Percentiles rank a stretch among this genome's conserved stretches.
Conservation (phyloP, 2,113 vertebrate genomes). For the Oryzias curvinotus region DNA sequence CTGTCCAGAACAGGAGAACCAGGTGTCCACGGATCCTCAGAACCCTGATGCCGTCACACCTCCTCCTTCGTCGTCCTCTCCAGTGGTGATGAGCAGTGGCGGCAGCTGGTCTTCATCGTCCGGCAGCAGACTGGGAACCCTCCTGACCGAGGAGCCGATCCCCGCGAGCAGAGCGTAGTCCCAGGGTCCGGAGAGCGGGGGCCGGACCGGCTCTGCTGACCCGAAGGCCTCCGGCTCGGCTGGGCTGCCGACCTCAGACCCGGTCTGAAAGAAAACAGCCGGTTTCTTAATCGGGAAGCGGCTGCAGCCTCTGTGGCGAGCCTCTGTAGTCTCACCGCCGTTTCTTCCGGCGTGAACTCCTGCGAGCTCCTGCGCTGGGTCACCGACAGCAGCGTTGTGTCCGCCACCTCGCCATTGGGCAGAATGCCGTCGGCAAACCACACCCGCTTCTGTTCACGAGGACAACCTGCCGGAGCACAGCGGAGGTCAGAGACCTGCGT, state of each 20-base stretch:
- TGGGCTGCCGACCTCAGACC: constrained; percentile 14
- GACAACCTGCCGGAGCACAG: constrained; percentile 70
- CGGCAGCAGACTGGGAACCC: constrained; percentile 82
- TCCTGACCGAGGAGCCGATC: constrained; percentile 75
- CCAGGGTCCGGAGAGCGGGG: constrained; percentile 66
- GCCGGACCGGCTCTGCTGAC: constrained; percentile 54
- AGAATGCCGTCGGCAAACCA: constrained; percentile 97
- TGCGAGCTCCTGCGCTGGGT: constrained; percentile 77
- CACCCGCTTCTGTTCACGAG: constrained; percentile 88
- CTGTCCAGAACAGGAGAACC: no score
- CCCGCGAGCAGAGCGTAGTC: constrained; percentile 81
- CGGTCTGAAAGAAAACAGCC: constrained; percentile 36
- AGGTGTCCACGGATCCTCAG: no score
- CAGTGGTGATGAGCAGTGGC: constrained; percentile 81
- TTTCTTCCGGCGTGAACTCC: constrained; percentile 71
- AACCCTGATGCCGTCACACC: constrained; percentile 65
- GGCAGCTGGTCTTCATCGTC: constrained; percentile 82
- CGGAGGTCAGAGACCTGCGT: neutral
- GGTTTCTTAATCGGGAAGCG: neutral
- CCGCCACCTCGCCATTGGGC: constrained; percentile 92
- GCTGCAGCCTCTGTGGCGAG: neutral
- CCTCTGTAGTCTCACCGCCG: constrained; percentile 4
- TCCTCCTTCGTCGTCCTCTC: constrained; percentile 77
- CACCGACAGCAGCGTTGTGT: constrained; percentile 83
- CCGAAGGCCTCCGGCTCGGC: constrained; percentile 35